Evolutionary conservation across 2,113 vertebrate genomes (phyloP).

Genomic region (Calcarius ornatus): DNA sequence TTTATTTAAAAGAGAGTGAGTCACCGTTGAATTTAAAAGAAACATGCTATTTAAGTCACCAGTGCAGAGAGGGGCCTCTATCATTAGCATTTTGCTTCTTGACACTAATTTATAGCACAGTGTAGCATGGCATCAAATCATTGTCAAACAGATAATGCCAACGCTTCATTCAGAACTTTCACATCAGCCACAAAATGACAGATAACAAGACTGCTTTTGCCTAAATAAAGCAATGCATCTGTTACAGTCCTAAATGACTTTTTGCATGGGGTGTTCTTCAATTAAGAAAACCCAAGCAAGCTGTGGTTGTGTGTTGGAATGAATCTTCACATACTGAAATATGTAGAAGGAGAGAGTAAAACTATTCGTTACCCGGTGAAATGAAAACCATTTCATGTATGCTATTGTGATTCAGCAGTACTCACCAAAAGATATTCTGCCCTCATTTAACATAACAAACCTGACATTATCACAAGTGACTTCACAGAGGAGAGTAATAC

Average conservation of each 20-base stretch:
- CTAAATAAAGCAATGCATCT: slow-evolving; percentile 58
- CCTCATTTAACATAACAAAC: not conserved
- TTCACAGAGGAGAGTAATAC: not conserved
- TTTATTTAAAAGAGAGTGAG: slow-evolving; percentile 67
- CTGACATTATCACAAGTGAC: not conserved
- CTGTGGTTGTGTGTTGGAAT: not conserved
- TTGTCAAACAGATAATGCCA: slow-evolving; percentile 69
- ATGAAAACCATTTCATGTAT: not conserved
- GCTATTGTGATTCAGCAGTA: not conserved
- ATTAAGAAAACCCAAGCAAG: not conserved
- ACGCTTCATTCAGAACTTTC: slow-evolving; percentile 31
- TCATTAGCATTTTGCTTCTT: slow-evolving; percentile 72
- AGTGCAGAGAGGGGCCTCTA: slow-evolving; percentile 53
- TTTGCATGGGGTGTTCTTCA: not conserved
- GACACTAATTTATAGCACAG: slow-evolving; percentile 70
- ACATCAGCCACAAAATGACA: slow-evolving; percentile 58
- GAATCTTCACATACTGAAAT: not conserved
- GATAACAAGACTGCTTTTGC: slow-evolving; percentile 26
- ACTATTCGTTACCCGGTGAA: not conserved
- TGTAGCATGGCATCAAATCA: slow-evolving; percentile 23
- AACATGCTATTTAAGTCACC: slow-evolving; percentile 70
- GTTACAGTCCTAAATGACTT: slow-evolving; percentile 12
- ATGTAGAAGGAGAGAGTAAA: not conserved
- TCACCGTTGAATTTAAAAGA: slow-evolving; percentile 68
- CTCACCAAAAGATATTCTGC: not conserved